Evolutionary conservation across 35 echinoderm and acorn worm species (phyloP), one percentile per base, ranked within the genome.

Genomic region (Nesometra sesokonis): DNA sequence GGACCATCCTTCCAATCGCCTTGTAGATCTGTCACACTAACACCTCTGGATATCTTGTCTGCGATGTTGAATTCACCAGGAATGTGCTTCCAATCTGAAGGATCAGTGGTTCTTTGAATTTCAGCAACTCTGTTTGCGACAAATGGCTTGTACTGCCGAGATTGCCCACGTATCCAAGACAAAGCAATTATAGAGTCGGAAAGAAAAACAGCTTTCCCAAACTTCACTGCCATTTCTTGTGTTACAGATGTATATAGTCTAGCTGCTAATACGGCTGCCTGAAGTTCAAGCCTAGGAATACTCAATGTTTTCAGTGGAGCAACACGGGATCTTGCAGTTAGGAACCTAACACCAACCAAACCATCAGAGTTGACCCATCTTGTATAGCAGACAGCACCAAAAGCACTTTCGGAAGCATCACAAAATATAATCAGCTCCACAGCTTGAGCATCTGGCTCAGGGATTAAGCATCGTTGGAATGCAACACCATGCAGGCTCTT

Each of bases 21-120:
- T 33, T 57, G 8, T 76, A 94, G 57, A n/a, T 89, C 35, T 21
- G 81, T 80, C 2, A 86, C 89, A 8, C 32, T 23, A 0, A 94
- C 83, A 7, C 93, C 93, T 47, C 86, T 47, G 30, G 93, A 94
- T 29, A 91, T 37, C 0, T 94, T 35, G 52, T 94, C 86, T 29
- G 93, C 93, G 67, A 85, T n/a, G 37, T 94, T 94, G 31, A 84
- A 33, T 34, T 84, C 80, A 37, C 89, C 89, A 34, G 89, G 89
- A 78, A 91, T 77, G 35, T 94, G 81, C 13, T 36, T 81, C 93
- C 89, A 91, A 1, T 94, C 46, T 77, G 82, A 81, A 11, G 89
- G 86, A 21, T 94, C 89, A 35, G 93, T 85, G 0, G 11, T 0
- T 34, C 86, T 91, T 82, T 94, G 89, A 32, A 91, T 89, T 46